Evolutionary conservation across 2,797 vertebrate genomes (phyloP).

Genomic region (Lophotriccus pileatus): DNA sequence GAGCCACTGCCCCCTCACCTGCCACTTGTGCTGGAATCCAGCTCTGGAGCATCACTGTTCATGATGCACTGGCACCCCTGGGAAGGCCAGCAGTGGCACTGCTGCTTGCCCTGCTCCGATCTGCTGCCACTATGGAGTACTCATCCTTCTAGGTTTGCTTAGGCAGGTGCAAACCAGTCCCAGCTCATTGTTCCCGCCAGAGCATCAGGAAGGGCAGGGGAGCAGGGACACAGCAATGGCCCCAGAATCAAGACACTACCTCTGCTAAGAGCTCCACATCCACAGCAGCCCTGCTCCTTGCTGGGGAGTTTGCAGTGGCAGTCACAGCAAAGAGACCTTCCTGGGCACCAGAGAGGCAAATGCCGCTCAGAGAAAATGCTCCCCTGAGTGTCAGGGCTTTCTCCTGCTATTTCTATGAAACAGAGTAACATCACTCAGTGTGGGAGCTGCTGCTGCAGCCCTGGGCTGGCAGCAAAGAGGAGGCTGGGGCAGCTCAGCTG

Average conservation of each 20-base stretch:
- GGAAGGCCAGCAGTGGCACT: background rate
- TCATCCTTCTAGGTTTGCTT: background rate
- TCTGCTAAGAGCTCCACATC: background rate
- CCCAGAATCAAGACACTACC: background rate
- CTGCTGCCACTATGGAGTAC: background rate
- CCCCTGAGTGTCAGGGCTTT: background rate
- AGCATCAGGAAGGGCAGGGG: background rate
- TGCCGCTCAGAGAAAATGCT: rapidly evolving
- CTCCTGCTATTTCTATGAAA: background rate
- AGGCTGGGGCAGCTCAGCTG: background rate
- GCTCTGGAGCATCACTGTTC: background rate
- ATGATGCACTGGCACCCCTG: rapidly evolving
- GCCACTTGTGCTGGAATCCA: rapidly evolving
- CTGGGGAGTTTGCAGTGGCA: background rate
- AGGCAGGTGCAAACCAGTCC: background rate
- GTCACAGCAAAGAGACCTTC: background rate
- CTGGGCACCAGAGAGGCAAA: background rate
- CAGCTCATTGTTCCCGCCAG: background rate
- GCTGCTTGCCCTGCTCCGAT: background rate
- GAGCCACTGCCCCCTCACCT: background rate
- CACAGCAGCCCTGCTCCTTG: background rate
- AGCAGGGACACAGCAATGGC: background rate
- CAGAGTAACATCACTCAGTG: rapidly evolving
- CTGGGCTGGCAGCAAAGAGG: background rate
- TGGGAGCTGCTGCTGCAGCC: background rate